Evolutionary conservation across 2,888 invertebrate genomes (phyloP), one percentile per base, ranked within the genome.

Genomic region (Cataglyphis cursor): DNA sequence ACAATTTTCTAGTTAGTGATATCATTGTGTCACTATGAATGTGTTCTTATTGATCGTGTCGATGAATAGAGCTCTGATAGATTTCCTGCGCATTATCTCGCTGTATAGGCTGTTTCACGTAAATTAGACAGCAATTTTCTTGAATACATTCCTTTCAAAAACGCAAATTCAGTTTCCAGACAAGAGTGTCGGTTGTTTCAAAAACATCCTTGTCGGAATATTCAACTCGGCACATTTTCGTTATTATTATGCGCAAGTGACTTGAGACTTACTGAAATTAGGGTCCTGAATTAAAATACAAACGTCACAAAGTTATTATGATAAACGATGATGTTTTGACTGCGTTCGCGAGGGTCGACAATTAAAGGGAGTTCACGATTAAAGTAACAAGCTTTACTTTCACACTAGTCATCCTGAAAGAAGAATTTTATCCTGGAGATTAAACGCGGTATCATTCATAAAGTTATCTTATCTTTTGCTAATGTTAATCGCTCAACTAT

Each of bases 41-140:
- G 51, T n/a, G 75, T 65, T 51, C 24, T 65, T 54, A 76, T 65
- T n/a, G 75, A 65, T 76, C 65, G 75, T 54, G 54, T 38, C 51
- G 48, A 75, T 75, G 64, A 64, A 75, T 64, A 64, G 64, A 61
- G 61, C 73, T 74, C 61, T 74, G 73, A 74, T 74, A 74, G 28
- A 75, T 75, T 65, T 51, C 51, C 51, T 51, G 48, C 35, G 35
- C 38, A 38, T 31, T 65, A 21, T 8, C 24, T 51, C 65, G n/a
- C 41, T 48, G 75, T 54, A 74, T 65, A 51, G 48, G 35, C 15
- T 3, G 35, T 12, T 62, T 24, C 35, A 10, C 28, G 44, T 61
- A 74, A 74, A 74, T 64, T 51, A 64, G 35, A 75, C 24, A 75
- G 35, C 75, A 64, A 65, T 65, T 65, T 51, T 54, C 51, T 35